Evolutionary conservation across 2,113 vertebrate species (phyloP).

Genomic region (Eurypyga helias): DNA sequence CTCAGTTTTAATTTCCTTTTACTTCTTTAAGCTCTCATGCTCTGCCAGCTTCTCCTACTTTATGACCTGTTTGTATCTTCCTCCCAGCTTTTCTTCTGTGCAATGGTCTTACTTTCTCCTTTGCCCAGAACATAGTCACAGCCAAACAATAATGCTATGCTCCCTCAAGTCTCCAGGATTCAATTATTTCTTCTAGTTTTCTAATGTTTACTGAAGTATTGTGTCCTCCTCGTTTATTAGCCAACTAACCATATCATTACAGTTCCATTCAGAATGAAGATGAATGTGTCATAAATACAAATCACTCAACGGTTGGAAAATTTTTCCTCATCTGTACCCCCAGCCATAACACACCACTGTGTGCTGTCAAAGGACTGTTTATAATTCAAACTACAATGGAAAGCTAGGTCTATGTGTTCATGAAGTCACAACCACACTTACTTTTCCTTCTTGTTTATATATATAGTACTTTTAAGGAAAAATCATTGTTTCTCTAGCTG

Average conservation of each 20-base stretch:
- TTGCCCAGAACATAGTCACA: background rate
- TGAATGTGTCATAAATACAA: slow-evolving; percentile 16
- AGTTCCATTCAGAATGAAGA: background rate
- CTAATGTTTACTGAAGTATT: background rate
- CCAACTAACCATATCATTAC: background rate
- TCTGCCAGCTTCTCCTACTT: background rate
- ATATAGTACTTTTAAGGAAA: background rate
- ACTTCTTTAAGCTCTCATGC: background rate
- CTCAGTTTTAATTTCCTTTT: slow-evolving; percentile 29
- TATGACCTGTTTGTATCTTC: background rate
- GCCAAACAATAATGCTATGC: background rate
- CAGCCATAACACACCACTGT: background rate
- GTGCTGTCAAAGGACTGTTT: background rate
- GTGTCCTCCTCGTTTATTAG: background rate
- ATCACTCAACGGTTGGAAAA: background rate
- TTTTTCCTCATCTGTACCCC: background rate
- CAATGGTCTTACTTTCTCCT: background rate
- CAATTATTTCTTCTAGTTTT: background rate
- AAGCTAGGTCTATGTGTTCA: background rate
- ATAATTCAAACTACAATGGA: slow-evolving; percentile 14
- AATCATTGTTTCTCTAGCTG: background rate
- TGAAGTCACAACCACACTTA: slow-evolving; percentile 1
- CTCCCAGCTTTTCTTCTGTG: background rate
- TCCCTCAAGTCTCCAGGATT: background rate
- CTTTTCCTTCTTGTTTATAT: background rate